Percentiles rank a stretch among this genome's conserved stretches.
Conservation (phyloP, 2,888 invertebrate species). For the Idaea dimidiata region DNA sequence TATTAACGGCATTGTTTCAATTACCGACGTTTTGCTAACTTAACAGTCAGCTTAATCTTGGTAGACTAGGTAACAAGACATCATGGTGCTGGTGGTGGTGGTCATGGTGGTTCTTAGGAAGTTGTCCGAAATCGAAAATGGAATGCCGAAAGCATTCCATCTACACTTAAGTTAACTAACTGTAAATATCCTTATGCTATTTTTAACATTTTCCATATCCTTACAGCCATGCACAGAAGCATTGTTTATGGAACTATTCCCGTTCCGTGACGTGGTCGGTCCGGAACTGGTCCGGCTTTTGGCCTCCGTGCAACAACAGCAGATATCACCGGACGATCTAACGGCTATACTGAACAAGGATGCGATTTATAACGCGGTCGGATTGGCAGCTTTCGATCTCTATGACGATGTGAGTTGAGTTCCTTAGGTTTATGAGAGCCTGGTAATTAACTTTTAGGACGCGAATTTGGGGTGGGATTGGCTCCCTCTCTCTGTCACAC, state of each 20-base stretch:
- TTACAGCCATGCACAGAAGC: conserved; percentile 92
- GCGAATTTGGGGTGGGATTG: no score
- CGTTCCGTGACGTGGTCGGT: conserved; percentile 86
- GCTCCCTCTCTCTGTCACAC: no score
- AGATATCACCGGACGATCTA: conserved; percentile 86
- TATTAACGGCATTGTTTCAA: no score
- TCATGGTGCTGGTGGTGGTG: no score
- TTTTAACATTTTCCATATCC: conserved; percentile 5
- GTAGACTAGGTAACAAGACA: no score
- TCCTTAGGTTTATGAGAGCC: conserved; percentile 2
- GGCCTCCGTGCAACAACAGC: conserved; percentile 84
- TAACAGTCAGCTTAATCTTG: no score
- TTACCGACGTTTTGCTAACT: no score
- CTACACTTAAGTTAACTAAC: no score
- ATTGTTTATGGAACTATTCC: conserved; percentile 91
- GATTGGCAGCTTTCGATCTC: conserved; percentile 92
- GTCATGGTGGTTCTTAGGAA: no score
- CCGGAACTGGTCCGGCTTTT: conserved; percentile 88
- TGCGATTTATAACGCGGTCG: conserved; percentile 96
- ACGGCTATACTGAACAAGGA: conserved; percentile 92
- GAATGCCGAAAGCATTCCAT: no score
- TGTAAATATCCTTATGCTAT: neutral
- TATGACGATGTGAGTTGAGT: conserved; percentile 88
- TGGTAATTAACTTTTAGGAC: conserved; percentile 4
- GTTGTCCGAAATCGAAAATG: no score